Base-by-base conservation (phyloP, 2,797 vertebrate species). In the Sandelia bainsii region DNA sequence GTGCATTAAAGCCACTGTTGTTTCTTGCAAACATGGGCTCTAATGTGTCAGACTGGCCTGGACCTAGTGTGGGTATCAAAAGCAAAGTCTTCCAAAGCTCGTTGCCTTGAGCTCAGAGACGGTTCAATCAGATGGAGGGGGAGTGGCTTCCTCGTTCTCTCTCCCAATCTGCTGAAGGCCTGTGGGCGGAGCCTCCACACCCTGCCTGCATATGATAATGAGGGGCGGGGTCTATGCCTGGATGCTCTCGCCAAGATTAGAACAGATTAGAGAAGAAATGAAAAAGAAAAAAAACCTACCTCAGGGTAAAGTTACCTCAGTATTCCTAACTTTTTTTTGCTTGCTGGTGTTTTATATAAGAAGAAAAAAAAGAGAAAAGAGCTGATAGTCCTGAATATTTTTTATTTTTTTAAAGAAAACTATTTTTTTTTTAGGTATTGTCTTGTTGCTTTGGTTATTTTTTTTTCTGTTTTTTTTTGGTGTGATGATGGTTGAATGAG, bases 301-400 rank as follows among this genome's bases (percentile, higher is more conserved):
- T 96, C 96, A 97, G 96, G 96, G 96, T 97, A 95, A 95, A 94
- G 92, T 96, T 97, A 96, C 96, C 96, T 96, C 96, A 97, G 96
- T 96, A 95, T 96, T 96, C 94, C 94, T 92, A 92, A 92, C 83
- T 84, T 91, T 93, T 94, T 92, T 93, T 93, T 89, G 96, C 96
- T 98, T 96, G 96, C 96, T 97, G 96, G 96, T 96, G 95, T 97
- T 98, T 98, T 97, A 95, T 98, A 97, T 96, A 64, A 89, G 83
- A 91, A 82, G 73, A 86, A 83, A 85, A 83, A 62, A 71, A 83
- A 73, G 77, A 83, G 77, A 83, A 59, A 94, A 96, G 95, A 96
- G 95, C 95, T 96, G 96, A 96, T 96, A 96, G 96, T 95, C 95
- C 96, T 96, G 95, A 95, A 97, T 96, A 97, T 97, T 97, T 96